A percentile compares a stretch with the other conserved stretches of the same genome.
Evolutionary conservation across 2,888 invertebrate species (phyloP).

Genomic region (Onthophagus sagittarius): DNA sequence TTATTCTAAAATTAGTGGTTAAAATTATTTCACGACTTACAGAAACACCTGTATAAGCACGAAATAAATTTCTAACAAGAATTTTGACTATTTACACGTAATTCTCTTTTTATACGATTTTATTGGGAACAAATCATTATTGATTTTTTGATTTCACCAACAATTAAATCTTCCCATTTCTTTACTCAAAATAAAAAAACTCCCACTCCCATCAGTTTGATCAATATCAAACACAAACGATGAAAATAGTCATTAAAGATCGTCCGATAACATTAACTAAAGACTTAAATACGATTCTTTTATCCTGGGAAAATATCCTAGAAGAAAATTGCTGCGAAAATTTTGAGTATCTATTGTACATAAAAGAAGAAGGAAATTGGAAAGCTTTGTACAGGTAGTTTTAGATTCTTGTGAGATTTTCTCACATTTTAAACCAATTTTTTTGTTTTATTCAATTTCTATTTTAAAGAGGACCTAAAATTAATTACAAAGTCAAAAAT

Average conservation of each 20-base stretch:
- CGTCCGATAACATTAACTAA: slow-evolving; percentile 28
- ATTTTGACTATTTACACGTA: no score
- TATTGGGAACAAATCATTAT: no score
- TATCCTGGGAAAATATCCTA: slow-evolving; percentile 36
- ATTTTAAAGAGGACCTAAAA: slow-evolving; percentile 51
- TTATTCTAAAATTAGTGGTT: no score
- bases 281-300: slow-evolving; percentile 25
- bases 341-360: slow-evolving; percentile 30
- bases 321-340: not conserved
- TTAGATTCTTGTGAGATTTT: not conserved
- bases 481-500: slow-evolving; percentile 46
- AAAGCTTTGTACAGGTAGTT: slow-evolving; percentile 35
- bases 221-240: slow-evolving; percentile 22
- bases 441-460: not conserved
- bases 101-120: no score
- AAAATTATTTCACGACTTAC: no score
- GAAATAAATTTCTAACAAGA: no score
- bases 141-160: no score
- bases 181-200: no score
- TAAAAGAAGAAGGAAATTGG: slow-evolving; percentile 35
- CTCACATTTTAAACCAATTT: not conserved
- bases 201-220: slow-evolving; percentile 21
- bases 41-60: no score
- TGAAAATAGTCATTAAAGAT: slow-evolving; percentile 24
- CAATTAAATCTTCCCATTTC: no score